A percentile compares a stretch with the other conserved stretches of the same genome.
Evolutionary conservation across 2,888 invertebrate species (phyloP).

Genomic region (Agrilus biguttatus): DNA sequence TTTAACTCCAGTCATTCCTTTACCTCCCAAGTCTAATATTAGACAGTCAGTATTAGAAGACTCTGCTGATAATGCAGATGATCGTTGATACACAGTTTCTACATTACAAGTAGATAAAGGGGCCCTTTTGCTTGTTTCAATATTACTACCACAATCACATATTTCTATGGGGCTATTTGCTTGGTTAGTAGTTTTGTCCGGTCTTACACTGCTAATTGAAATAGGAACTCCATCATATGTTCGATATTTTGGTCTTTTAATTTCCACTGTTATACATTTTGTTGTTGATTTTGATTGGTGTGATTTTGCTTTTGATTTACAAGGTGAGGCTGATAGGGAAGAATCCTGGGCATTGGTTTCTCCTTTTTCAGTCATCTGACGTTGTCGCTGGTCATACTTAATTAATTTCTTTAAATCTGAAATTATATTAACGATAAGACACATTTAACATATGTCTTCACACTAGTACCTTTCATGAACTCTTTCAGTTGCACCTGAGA

Average conservation of each 20-base stretch:
- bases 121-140: slow-evolving; percentile 20
- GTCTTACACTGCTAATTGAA: too few species aligned
- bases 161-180: slow-evolving; percentile 25
- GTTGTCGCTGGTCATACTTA: slow-evolving; percentile 38
- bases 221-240: background rate
- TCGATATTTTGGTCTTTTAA: slow-evolving; percentile 7
- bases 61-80: too few species aligned
- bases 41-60: too few species aligned
- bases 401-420: slow-evolving; percentile 53
- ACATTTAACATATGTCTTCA: slow-evolving; percentile 1
- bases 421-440: slow-evolving; percentile 13
- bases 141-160: slow-evolving; percentile 28
- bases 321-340: background rate
- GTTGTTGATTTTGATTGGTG: slow-evolving; percentile 5
- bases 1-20: too few species aligned
- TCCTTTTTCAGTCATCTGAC: slow-evolving; percentile 9
- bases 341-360: background rate
- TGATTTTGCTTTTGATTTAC: background rate
- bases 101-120: too few species aligned
- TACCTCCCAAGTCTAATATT: too few species aligned
- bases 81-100: too few species aligned
- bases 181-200: slow-evolving; percentile 1
- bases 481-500: slow-evolving; percentile 59
- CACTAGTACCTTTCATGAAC: slow-evolving; percentile 59
- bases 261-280: slow-evolving; percentile 20